phyloP scores from a whole-genome alignment of 2,113 vertebrate species.

The Pao palembangensis region DNA sequence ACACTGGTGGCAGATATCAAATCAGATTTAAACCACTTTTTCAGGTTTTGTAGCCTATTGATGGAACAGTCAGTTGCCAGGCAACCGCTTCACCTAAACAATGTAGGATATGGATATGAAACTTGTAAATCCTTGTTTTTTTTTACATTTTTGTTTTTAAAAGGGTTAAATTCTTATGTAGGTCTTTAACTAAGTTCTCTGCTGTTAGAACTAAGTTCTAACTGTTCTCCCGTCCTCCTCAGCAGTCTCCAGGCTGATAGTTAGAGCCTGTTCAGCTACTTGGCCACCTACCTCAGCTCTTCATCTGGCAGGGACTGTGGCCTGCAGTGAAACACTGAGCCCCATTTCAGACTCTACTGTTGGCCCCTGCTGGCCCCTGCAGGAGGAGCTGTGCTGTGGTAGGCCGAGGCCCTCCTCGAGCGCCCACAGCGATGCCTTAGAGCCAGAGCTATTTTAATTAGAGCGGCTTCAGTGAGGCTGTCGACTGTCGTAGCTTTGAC shows the following conservation, averaged over 20 bases:
- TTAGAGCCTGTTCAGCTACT: slow-evolving; percentile 14
- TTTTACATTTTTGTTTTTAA: background rate
- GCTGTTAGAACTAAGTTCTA: too few species aligned
- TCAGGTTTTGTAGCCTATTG: too few species aligned
- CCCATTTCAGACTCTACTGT: background rate
- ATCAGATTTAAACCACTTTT: too few species aligned
- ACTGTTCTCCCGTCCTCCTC: slow-evolving; percentile 4
- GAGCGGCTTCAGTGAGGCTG: slow-evolving; percentile 51
- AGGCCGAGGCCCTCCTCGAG: slow-evolving; percentile 23
- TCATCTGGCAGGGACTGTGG: slow-evolving; percentile 11
- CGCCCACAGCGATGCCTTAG: slow-evolving; percentile 36
- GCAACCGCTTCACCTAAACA: slow-evolving; percentile 2
- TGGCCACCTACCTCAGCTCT: slow-evolving; percentile 19
- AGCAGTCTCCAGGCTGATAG: slow-evolving; percentile 12
- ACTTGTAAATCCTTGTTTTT: background rate
- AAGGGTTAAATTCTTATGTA: background rate
- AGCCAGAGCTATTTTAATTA: slow-evolving; percentile 68
- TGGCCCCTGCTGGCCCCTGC: background rate
- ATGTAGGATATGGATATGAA: background rate
- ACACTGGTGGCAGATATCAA: too few species aligned
- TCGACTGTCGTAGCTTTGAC: slow-evolving; percentile 67
- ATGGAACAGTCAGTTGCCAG: background rate
- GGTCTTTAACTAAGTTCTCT: background rate
- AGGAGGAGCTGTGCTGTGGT: slow-evolving; percentile 23
- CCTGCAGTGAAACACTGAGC: slow-evolving; percentile 3